Evolutionary conservation across 1,140 invertebrate species (phyloP).

Genomic region (Pogonomyrmex barbatus): DNA sequence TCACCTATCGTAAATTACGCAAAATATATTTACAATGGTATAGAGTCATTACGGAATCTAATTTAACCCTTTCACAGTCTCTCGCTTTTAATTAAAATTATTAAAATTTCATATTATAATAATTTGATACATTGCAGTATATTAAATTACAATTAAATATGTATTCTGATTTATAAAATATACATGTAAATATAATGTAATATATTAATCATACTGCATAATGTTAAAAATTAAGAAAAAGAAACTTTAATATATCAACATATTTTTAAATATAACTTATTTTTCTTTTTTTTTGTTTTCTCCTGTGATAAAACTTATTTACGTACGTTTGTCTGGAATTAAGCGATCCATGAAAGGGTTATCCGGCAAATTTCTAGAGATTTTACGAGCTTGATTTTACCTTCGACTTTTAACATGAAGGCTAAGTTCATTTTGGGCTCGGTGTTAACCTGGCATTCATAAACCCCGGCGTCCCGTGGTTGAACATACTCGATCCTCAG

Average conservation of each 20-base stretch:
- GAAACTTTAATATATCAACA: conserved; percentile 3
- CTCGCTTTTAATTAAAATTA: background rate
- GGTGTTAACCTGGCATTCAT: conserved; percentile 94
- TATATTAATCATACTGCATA: background rate
- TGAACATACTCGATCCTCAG: conserved; percentile 95
- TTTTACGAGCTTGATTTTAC: conserved; percentile 86
- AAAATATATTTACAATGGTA: conserved; percentile 66
- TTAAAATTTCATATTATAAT: background rate
- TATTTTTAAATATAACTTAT: background rate
- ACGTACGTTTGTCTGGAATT: background rate
- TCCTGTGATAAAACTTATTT: background rate
- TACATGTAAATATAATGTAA: background rate
- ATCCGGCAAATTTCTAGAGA: background rate
- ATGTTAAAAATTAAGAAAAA: background rate
- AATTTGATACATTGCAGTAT: background rate
- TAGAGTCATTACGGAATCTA: background rate
- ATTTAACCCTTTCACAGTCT: conserved; percentile 57
- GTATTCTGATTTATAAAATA: background rate
- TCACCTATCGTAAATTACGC: conserved; percentile 54
- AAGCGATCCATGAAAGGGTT: conserved; percentile 55
- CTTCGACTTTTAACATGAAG: conserved; percentile 92
- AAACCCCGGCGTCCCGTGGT: conserved; percentile 93
- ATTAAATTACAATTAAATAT: background rate
- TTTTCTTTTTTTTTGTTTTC: background rate
- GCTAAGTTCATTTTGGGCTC: conserved; percentile 95